A percentile compares a stretch with the other conserved stretches of the same genome.
phyloP scores from a whole-genome alignment of 2,888 invertebrate genomes.

The Dione vanillae region DNA sequence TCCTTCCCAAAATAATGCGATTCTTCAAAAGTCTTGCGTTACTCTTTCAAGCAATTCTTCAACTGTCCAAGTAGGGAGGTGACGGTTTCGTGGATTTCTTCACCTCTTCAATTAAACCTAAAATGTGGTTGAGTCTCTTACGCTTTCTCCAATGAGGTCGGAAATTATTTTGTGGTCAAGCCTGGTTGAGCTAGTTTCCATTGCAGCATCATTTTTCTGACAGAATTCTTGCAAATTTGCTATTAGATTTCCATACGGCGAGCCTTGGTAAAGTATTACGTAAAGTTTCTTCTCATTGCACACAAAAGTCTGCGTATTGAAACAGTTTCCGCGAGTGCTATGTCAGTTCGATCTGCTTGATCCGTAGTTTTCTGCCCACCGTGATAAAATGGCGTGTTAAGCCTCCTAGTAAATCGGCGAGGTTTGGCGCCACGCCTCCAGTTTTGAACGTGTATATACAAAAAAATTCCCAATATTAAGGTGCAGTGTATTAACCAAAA shows the following conservation, averaged over 20 bases:
- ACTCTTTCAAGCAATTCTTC: constrained; percentile 86
- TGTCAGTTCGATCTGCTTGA: constrained; percentile 93
- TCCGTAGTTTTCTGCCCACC: constrained; percentile 91
- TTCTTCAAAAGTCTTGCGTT: constrained; percentile 78
- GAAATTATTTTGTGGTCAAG: constrained; percentile 87
- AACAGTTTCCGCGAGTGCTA: constrained; percentile 89
- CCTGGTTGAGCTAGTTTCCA: constrained; percentile 95
- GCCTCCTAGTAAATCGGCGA: constrained; percentile 89
- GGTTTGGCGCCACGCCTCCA: constrained; percentile 90
- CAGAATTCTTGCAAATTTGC: constrained; percentile 86
- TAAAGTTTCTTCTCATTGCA: constrained; percentile 88
- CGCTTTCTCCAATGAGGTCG: constrained; percentile 93
- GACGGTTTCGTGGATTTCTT: constrained; percentile 88
- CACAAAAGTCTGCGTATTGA: constrained; percentile 90
- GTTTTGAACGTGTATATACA: constrained; percentile 90
- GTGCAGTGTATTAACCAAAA: constrained; percentile 89
- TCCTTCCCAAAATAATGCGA: constrained; percentile 85
- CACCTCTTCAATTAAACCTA: constrained; percentile 90
- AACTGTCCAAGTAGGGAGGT: constrained; percentile 87
- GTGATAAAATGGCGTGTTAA: constrained; percentile 89
- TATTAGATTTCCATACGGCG: constrained; percentile 91
- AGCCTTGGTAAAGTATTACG: constrained; percentile 88
- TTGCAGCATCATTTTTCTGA: constrained; percentile 90
- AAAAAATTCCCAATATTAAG: constrained; percentile 92
- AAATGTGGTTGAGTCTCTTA: constrained; percentile 93